Conservation (phyloP, 2,113 vertebrate genomes). For the Plecturocebus donacophilus region DNA sequence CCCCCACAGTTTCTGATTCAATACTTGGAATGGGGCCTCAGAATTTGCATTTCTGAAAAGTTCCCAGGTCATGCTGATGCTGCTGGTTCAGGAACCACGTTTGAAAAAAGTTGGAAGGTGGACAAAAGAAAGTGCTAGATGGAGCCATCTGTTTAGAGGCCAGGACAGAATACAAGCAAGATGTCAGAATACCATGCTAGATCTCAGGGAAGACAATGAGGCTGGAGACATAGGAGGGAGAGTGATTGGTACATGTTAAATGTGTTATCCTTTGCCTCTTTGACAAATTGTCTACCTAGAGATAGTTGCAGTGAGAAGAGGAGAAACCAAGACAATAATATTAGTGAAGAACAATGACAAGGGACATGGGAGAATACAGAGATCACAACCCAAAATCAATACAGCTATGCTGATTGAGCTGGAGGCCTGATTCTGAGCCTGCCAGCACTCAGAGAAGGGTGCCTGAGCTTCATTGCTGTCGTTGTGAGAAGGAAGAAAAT, state of each 20-base stretch:
- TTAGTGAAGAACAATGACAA: not conserved
- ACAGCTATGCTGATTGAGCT: constrained; percentile 36
- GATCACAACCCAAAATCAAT: constrained; percentile 49
- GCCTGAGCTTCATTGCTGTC: not conserved
- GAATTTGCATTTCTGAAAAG: constrained; percentile 12
- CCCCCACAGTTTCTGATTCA: not conserved
- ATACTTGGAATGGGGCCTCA: not conserved
- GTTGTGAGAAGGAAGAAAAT: not conserved
- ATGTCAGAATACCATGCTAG: not conserved
- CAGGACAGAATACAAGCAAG: not conserved
- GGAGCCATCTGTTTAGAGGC: not conserved
- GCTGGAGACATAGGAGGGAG: not conserved
- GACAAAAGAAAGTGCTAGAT: not conserved
- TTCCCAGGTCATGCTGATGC: not conserved
- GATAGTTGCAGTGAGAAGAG: not conserved
- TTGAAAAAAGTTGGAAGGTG: not conserved
- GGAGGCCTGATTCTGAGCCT: not conserved
- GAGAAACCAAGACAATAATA: not conserved
- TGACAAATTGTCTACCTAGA: constrained; percentile 20
- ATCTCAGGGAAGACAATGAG: not conserved
- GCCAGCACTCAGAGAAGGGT: not conserved
- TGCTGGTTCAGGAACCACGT: not conserved
- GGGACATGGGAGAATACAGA: not conserved
- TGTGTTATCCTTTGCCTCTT: not conserved
- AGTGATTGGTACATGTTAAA: not conserved